Base-by-base conservation (phyloP, 2,888 invertebrate genomes). In the Drosophila ochracea region DNA sequence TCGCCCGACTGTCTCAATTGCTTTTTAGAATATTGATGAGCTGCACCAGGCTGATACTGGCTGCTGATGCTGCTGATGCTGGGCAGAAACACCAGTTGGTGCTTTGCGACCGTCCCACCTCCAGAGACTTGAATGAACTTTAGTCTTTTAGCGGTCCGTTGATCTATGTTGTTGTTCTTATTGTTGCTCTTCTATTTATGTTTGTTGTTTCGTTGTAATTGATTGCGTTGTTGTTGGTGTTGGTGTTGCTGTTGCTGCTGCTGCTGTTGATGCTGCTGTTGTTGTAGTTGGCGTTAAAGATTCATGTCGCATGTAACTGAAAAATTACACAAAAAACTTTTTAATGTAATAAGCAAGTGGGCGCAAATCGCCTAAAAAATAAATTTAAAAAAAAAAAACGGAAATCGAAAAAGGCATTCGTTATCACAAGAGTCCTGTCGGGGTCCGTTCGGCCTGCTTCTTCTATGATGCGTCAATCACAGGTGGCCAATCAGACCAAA, bases 21-120 rank as follows among this genome's bases (percentile, higher is more conserved):
- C 87, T 90, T 89, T 90, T 79, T 78, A 64, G 87, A 87, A 87
- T 87, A 90, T 87, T 90, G 87, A 87, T 87, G 87, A 90, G 79
- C 68, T 79, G 78, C 71, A 76, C 50, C 68, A 57, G 67, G 73
- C 60, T 65, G 68, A 39, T 64, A 64, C 10, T 53, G n/a, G 43
- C 53, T 62, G 49, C 13, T 55, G 5, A 37, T 53, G 35, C 52
- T 62, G 49, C 13, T 50, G 5, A 37, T 41, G 30, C 21, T 54
- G 47, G 58, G 16, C 41, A 58, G 19, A 52, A 49, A 64, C 60
- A 70, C 59, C 74, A 73, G 61, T 66, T 73, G 73, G 30, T 72
- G 53, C 53, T 64, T 75, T 55, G 54, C 43, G 52, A 60, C 13
- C 16, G 41, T 30, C 21, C 66, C 55, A 49, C 75, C 53, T 67